These are phyloP conservation scores for Nomada ferruginata DNA, from an alignment of 2,888 invertebrate species.

Conservation along the genomic window DNA sequence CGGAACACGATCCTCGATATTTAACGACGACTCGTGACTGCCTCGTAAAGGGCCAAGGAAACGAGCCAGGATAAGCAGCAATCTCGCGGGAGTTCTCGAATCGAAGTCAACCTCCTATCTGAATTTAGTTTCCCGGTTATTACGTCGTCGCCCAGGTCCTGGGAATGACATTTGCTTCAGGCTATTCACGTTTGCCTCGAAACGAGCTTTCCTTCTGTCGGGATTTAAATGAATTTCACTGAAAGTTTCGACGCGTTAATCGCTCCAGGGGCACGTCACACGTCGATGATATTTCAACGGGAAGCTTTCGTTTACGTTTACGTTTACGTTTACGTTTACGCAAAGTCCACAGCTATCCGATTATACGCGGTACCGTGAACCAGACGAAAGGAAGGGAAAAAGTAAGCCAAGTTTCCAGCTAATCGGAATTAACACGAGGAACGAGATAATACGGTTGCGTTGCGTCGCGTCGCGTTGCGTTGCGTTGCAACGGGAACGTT, in stretches of 20 bases:
- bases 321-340: neutral
- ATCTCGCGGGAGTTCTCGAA: constrained; percentile 50
- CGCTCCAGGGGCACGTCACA: neutral
- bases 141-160: constrained; percentile 42
- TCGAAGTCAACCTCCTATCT: constrained; percentile 54
- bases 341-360: too few relatives aligned
- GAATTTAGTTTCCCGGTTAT: constrained; percentile 62
- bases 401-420: too few relatives aligned
- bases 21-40: constrained; percentile 50
- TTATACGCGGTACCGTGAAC: too few relatives aligned
- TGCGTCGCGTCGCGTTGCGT: neutral
- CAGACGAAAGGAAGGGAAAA: too few relatives aligned
- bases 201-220: constrained; percentile 27
- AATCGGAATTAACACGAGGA: too few relatives aligned
- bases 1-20: constrained; percentile 45
- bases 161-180: constrained; percentile 55
- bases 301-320: neutral
- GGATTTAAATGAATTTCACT: constrained; percentile 47
- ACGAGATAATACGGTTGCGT: neutral
- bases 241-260: constrained; percentile 30
- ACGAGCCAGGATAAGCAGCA: constrained; percentile 58
- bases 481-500: constrained; percentile 28
- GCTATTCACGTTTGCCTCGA: constrained; percentile 42
- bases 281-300: neutral
- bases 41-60: constrained; percentile 62